Conservation (phyloP, 2,113 vertebrate species). For the Tamias sibiricus region DNA sequence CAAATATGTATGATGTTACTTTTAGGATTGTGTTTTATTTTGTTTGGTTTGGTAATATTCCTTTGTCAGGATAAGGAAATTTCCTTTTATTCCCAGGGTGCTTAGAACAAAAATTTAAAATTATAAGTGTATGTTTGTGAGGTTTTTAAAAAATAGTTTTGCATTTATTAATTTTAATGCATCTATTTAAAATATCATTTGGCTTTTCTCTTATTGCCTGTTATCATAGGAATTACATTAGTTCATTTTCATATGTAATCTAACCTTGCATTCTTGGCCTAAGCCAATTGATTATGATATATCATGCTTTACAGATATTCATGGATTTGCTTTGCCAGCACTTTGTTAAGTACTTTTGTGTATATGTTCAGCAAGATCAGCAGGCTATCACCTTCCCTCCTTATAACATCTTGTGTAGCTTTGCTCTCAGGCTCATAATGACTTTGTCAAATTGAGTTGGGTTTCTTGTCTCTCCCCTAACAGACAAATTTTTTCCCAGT, state of each 20-base stretch:
- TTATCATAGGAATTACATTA: not conserved
- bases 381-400: not conserved
- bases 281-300: not conserved
- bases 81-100: not conserved
- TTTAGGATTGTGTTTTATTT: not conserved
- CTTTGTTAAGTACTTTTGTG: not conserved
- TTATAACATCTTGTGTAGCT: not conserved
- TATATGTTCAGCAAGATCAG: not conserved
- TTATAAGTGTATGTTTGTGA: not conserved
- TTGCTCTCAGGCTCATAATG: not conserved
- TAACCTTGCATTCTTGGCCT: not conserved
- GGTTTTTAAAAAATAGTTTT: not conserved
- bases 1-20: not conserved
- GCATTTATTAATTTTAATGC: not conserved
- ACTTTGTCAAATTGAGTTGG: not conserved
- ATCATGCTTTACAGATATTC: not conserved
- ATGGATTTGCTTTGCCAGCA: not conserved
- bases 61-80: not conserved
- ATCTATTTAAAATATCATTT: constrained; percentile 3
- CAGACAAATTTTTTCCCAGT: not conserved
- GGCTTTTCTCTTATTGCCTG: not conserved
- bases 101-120: not conserved
- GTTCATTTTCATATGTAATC: not conserved
- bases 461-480: not conserved
- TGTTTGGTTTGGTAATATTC: not conserved